Conservation (phyloP, 2,797 vertebrate species). For the Champsocephalus gunnari region DNA sequence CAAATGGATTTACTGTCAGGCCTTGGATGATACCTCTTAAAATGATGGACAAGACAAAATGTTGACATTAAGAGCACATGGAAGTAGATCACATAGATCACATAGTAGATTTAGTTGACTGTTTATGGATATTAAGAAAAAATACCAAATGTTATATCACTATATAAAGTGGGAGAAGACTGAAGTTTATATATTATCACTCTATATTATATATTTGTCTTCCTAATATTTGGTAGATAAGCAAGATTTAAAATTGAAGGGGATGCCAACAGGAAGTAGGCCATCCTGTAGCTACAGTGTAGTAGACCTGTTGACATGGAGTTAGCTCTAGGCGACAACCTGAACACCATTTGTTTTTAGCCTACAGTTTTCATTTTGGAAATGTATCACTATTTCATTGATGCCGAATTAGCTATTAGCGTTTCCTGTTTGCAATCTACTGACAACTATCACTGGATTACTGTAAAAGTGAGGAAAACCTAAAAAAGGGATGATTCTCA, state of each 20-base stretch:
- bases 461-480: background rate
- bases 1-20: slow-evolving; percentile 20
- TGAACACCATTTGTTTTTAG: background rate
- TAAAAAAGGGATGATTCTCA: background rate
- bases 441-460: background rate
- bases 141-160: background rate
- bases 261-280: background rate
- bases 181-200: background rate
- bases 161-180: background rate
- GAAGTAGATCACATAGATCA: background rate
- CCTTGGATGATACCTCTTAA: slow-evolving; percentile 6
- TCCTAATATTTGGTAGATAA: background rate
- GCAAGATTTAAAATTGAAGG: no score
- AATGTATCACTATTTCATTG: background rate
- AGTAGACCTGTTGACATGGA: background rate
- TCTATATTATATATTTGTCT: background rate
- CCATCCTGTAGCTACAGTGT: no score
- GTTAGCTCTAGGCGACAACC: background rate
- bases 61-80: slow-evolving; percentile 11
- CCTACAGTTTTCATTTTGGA: background rate
- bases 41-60: slow-evolving; percentile 15
- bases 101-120: slow-evolving; percentile 2
- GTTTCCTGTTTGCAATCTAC: background rate
- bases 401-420: slow-evolving; percentile 6
- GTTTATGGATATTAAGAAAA: background rate